Base-by-base conservation (phyloP, 92 coral and sea anemone species). In the Phenganax subtilis region DNA sequence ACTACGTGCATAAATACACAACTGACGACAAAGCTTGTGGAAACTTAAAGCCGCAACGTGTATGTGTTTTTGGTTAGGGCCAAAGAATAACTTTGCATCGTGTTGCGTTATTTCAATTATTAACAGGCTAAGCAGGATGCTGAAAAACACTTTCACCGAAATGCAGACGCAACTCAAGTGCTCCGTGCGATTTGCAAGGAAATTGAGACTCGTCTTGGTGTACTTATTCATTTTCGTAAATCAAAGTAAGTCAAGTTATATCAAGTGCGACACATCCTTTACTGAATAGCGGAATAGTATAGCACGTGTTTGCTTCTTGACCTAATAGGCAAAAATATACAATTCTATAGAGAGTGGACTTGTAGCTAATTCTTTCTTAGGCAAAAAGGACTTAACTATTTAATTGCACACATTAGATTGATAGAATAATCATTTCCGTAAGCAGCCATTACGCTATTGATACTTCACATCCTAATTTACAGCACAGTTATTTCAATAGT, bases 11-110 rank as follows among this genome's bases (percentile, higher is more conserved):
- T 56, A 59, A 55, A 75, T 20, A 55, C 65, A 37, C 10, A 0
- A 5, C 60, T 61, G 16, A 29, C 51, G 66, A 20, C 64, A 64
- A 76, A 56, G 54, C 54, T n/a, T 15, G 81, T 68, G 16, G 31
- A 68, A 68, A 30, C 58, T 76, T 76, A 58, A 75, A 55, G 70
- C 70, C 81, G 69, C 81, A 76, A 17, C 57, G 81, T 76, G 67
- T 76, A 76, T 47, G 54, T 64, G 47, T 76, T 76, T 70, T 76
- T 29, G 81, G 81, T 76, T 52, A 59, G 28, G 31, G 60, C 29
- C 81, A 57, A 15, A 55, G 69, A 76, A 76, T 76, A 76, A 76
- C 44, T 64, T 59, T 55, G 6, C 20, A 54, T 3, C 81, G 70
- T 76, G 54, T 11, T 51, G 14, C 51, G 44, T 11, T 55, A 30